Evolutionary conservation across 1,140 invertebrate genomes (phyloP).

Genomic region (Aradophagus sp.): DNA sequence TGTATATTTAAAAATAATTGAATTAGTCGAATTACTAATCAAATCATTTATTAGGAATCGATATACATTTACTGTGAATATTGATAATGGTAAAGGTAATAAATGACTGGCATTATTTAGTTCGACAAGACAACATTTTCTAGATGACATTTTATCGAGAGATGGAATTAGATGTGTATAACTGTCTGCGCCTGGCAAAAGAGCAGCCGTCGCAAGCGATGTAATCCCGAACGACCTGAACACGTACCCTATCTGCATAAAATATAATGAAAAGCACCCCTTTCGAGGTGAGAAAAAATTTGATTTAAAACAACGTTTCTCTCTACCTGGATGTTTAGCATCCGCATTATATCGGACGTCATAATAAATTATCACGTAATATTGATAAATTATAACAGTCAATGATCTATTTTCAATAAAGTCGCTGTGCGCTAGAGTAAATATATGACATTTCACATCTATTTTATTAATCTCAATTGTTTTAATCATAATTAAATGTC

Average conservation of each 20-base stretch:
- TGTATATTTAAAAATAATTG: no score
- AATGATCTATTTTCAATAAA: background rate
- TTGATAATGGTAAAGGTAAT: no score
- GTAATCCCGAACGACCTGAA: constrained; percentile 65
- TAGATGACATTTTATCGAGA: constrained; percentile 49
- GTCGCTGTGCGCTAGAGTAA: no score
- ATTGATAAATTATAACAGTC: constrained; percentile 21
- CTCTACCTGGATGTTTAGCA: constrained; percentile 36
- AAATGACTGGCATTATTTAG: no score
- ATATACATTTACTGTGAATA: no score
- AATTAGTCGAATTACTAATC: no score
- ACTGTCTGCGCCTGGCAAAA: constrained; percentile 65
- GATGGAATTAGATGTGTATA: constrained; percentile 62
- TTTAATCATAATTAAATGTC: no score
- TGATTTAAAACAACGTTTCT: constrained; percentile 58
- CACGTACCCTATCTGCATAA: constrained; percentile 68
- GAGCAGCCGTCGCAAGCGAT: constrained; percentile 64
- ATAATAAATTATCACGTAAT: constrained; percentile 46
- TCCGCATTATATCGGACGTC: constrained; percentile 21
- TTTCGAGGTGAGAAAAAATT: constrained; percentile 54
- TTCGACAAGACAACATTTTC: no score
- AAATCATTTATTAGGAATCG: no score
- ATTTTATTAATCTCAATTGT: no score
- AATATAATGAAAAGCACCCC: constrained; percentile 57
- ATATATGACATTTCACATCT: no score